Evolutionary conservation across 2,113 vertebrate species (phyloP).

Genomic region (Bufo bufo): DNA sequence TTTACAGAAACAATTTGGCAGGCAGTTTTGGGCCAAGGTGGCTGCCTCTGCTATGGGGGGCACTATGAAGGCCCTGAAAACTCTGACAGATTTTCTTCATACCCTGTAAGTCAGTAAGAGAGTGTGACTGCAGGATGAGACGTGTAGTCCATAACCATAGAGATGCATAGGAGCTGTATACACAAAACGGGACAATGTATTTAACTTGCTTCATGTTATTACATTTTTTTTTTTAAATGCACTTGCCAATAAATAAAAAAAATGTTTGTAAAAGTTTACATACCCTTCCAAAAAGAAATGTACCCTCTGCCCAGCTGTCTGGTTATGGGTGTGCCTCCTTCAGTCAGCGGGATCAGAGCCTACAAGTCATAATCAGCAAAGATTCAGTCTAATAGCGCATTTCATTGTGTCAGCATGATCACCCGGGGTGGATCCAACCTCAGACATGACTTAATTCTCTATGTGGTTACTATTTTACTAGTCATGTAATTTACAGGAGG

Average conservation of each 20-base stretch:
- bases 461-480: slow-evolving; percentile 13
- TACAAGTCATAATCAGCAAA: background rate
- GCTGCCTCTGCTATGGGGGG: no score
- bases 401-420: background rate
- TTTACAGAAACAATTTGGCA: background rate
- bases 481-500: slow-evolving; percentile 11
- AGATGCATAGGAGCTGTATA: background rate
- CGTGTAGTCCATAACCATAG: background rate
- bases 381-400: background rate
- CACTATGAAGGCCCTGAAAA: no score
- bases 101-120: no score
- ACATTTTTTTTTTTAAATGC: no score
- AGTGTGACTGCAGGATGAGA: background rate
- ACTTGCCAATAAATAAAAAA: no score
- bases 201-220: no score
- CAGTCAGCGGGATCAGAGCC: background rate
- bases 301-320: background rate
- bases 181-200: background rate
- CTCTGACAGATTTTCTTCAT: no score
- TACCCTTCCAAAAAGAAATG: background rate
- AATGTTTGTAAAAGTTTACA: background rate
- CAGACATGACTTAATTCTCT: background rate
- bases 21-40: background rate
- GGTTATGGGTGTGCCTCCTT: background rate
- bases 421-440: background rate